Conservation (phyloP, 2,888 invertebrate genomes). For the Cosmia pyralina region DNA sequence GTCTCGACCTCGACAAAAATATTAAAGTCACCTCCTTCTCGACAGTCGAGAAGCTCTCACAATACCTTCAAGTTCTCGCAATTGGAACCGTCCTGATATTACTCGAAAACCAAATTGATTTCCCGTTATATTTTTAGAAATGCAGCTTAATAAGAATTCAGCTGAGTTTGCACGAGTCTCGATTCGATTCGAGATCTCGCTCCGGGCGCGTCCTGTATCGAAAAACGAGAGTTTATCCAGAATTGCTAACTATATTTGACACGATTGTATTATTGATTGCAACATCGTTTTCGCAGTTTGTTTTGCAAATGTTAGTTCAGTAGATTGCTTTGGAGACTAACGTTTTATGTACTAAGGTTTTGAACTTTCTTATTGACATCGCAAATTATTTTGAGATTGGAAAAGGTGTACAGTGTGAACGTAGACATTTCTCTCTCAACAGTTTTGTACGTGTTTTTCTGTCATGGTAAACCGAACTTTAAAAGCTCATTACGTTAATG, state of each 20-base stretch:
- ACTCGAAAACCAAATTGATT: conserved; percentile 83
- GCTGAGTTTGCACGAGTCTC: conserved; percentile 53
- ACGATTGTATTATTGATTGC: conserved; percentile 60
- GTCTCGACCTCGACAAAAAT: conserved; percentile 83
- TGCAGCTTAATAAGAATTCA: conserved; percentile 71
- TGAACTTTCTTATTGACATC: conserved; percentile 47
- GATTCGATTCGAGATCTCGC: conserved; percentile 30
- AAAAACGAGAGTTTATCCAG: conserved; percentile 51
- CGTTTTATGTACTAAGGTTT: conserved; percentile 50
- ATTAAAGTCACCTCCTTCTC: conserved; percentile 78
- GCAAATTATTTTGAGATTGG: conserved; percentile 40
- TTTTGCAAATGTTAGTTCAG: conserved; percentile 58
- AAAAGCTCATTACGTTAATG: conserved; percentile 2
- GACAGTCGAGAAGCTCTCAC: conserved; percentile 54
- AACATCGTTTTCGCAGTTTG: conserved; percentile 48
- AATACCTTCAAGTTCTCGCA: conserved; percentile 68
- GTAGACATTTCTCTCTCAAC: conserved; percentile 4
- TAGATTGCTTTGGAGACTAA: conserved; percentile 60
- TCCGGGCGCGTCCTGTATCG: conserved; percentile 28
- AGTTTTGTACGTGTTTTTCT: background rate
- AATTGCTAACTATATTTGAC: conserved; percentile 53
- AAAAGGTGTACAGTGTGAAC: conserved; percentile 14
- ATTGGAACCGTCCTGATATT: conserved; percentile 75
- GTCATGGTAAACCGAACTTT: conserved; percentile 4
- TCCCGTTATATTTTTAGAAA: conserved; percentile 78